These are phyloP conservation scores for Drosophila sturtevanti DNA, from an alignment of 1,140 invertebrate species.

Conservation along the genomic window DNA sequence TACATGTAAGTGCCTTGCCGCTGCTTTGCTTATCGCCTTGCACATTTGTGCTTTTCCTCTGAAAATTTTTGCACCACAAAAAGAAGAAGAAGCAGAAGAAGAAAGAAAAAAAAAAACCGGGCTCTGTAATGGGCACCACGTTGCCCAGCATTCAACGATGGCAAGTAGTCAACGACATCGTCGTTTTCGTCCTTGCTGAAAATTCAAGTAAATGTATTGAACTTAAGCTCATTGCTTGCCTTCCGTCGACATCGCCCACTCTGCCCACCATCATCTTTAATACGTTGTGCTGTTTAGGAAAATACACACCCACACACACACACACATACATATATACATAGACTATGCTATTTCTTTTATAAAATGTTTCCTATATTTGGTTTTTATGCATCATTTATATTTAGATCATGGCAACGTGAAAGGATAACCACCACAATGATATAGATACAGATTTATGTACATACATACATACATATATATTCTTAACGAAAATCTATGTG, in stretches of 20 bases:
- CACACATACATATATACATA: conserved; percentile 12
- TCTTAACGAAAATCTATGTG: not conserved
- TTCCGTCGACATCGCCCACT: conserved; percentile 39
- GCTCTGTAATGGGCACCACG: conserved; percentile 54
- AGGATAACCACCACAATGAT: not conserved
- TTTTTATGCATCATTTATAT: conserved; percentile 50
- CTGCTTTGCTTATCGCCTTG: conserved; percentile 78
- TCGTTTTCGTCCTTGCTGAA: conserved; percentile 56
- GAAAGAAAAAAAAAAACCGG: conserved; percentile 28
- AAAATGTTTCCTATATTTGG: conserved; percentile 69
- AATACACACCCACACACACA: conserved; percentile 10
- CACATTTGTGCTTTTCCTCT: conserved; percentile 71
- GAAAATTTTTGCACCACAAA: conserved; percentile 53
- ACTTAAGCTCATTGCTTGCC: conserved; percentile 79
- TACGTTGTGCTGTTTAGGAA: conserved; percentile 52
- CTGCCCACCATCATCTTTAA: conserved; percentile 46
- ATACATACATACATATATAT: no score
- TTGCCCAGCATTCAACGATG: conserved; percentile 38
- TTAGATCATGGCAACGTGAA: not conserved
- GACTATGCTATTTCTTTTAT: conserved; percentile 75
- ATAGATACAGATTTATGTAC: not conserved
- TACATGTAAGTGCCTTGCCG: conserved; percentile 63
- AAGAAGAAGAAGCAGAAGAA: no score
- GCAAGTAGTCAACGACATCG: conserved; percentile 75
- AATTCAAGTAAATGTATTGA: conserved; percentile 81